Percentiles rank a stretch among this genome's conserved stretches.
phyloP scores from a whole-genome alignment of 2,888 invertebrate genomes.

The Antitype chi region DNA sequence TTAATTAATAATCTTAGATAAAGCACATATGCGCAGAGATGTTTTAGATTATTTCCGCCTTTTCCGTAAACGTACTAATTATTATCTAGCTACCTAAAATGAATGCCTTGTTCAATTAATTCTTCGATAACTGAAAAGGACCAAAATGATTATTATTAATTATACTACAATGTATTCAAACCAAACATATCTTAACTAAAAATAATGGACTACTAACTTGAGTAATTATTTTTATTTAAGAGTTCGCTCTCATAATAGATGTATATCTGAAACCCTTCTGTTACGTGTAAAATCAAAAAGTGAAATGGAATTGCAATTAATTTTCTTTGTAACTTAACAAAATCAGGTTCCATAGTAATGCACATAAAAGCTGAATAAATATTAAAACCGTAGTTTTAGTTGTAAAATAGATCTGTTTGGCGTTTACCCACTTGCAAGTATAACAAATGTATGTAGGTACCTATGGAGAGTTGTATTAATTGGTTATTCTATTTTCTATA shows the following conservation, averaged over 20 bases:
- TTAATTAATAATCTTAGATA: constrained; percentile 31
- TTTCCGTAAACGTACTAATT: constrained; percentile 25
- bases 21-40: constrained; percentile 6
- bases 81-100: constrained; percentile 38
- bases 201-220: constrained; percentile 55
- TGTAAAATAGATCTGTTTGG: constrained; percentile 30
- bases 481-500: constrained; percentile 8
- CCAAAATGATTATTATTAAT: constrained; percentile 66
- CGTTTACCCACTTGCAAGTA: constrained; percentile 26
- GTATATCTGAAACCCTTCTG: background rate
- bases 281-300: constrained; percentile 3
- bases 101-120: constrained; percentile 54
- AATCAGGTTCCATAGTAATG: constrained; percentile 6
- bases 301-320: background rate
- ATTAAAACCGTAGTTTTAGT: constrained; percentile 38
- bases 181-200: constrained; percentile 69
- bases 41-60: constrained; percentile 30
- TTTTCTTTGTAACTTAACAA: background rate
- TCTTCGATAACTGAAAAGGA: constrained; percentile 65
- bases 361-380: constrained; percentile 43
- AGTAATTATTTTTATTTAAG: constrained; percentile 65
- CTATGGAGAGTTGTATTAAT: constrained; percentile 7
- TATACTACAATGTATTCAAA: constrained; percentile 66
- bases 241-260: constrained; percentile 8
- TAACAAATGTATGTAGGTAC: background rate